These are phyloP conservation scores for Columbina picui DNA, from an alignment of 2,113 vertebrate genomes.

Conservation along the genomic window DNA sequence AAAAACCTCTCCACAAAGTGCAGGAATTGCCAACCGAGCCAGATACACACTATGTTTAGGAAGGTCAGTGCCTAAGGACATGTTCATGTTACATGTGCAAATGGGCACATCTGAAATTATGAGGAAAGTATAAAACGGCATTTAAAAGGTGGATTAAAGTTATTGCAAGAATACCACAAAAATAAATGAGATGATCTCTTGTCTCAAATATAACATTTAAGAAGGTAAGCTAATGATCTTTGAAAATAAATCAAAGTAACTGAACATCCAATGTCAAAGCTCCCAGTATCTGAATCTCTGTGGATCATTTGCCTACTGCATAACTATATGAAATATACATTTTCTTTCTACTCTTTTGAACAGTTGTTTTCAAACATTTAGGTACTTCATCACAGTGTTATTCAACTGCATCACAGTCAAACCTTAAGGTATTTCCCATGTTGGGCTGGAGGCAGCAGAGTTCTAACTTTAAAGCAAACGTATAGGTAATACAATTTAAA, in stretches of 20 bases:
- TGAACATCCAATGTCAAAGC: neutral
- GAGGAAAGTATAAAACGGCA: neutral
- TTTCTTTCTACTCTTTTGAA: neutral
- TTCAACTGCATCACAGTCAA: neutral
- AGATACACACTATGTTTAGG: neutral
- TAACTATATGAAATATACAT: fast-evolving
- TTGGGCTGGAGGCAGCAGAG: neutral
- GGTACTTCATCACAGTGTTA: neutral
- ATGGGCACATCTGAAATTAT: neutral
- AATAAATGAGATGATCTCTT: neutral
- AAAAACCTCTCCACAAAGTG: neutral
- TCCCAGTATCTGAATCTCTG: neutral
- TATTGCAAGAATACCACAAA: neutral
- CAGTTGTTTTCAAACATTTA: neutral
- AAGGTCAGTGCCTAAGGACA: neutral
- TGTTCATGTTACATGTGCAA: neutral
- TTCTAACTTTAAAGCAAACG: neutral
- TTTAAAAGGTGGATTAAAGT: neutral
- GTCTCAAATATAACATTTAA: neutral
- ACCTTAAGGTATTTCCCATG: neutral
- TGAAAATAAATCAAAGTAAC: neutral
- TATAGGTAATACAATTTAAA: neutral
- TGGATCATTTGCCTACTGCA: neutral
- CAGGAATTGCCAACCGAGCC: neutral
- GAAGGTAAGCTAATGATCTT: neutral